Percentiles rank a stretch among this genome's conserved stretches.
These are phyloP conservation scores for Carollia perspicillata DNA, from an alignment of 2,113 vertebrate genomes.

Conservation along the genomic window DNA sequence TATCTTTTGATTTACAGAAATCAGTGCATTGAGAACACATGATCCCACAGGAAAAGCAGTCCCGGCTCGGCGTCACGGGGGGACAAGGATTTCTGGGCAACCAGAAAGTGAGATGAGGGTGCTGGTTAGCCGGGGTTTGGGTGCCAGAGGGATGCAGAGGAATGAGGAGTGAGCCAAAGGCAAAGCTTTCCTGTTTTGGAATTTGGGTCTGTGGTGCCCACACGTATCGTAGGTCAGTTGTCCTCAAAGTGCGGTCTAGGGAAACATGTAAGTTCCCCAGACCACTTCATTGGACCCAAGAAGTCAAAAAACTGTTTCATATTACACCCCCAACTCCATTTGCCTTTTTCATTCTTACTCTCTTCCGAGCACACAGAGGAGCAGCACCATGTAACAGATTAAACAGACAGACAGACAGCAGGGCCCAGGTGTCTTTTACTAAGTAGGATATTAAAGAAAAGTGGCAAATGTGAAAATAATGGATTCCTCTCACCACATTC, in stretches of 20 bases:
- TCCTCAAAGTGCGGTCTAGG: neutral
- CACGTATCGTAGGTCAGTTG: neutral
- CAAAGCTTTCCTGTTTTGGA: neutral
- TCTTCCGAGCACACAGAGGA: neutral
- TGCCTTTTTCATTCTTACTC: neutral
- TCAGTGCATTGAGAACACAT: neutral
- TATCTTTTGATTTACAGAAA: neutral
- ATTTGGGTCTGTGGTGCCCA: neutral
- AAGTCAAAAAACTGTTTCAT: neutral
- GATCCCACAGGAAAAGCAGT: neutral
- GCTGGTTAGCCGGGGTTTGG: neutral
- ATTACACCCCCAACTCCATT: neutral
- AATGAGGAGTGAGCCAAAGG: neutral
- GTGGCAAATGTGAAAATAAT: neutral
- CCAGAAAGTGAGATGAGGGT: neutral
- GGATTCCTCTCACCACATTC: neutral
- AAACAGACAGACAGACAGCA: neutral
- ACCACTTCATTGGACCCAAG: neutral
- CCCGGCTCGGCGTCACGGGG: neutral
- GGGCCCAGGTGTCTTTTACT: neutral
- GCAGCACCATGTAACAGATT: neutral
- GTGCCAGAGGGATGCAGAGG: neutral
- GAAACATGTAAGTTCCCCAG: neutral
- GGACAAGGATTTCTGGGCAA: neutral
- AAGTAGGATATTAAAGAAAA: neutral